A percentile compares a stretch with the other conserved stretches of the same genome.
Conservation (phyloP, 2,797 vertebrate species). For the Basileuterus tristriatus region DNA sequence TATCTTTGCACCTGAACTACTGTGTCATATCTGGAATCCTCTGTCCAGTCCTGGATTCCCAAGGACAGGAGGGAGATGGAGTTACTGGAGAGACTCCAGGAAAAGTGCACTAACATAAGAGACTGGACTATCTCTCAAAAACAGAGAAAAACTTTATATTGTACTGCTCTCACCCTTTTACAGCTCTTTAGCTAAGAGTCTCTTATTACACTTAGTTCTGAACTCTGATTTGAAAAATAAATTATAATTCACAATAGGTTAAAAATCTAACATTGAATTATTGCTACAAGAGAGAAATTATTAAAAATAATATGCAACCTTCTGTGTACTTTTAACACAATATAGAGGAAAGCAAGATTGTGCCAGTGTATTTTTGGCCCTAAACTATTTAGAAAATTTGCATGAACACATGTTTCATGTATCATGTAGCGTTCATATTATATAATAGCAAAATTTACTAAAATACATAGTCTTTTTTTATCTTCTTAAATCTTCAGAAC, state of each 20-base stretch:
- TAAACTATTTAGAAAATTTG: not conserved
- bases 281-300: not conserved
- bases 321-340: not conserved
- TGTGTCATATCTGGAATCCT: not conserved
- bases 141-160: not conserved
- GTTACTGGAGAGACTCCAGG: not conserved
- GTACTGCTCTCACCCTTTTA: not conserved
- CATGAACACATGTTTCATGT: too few species aligned
- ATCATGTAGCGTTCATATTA: too few species aligned
- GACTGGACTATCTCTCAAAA: not conserved
- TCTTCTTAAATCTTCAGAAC: not conserved
- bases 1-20: not conserved
- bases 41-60: not conserved
- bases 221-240: not conserved
- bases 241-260: not conserved
- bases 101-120: accelerated
- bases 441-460: not conserved
- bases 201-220: not conserved
- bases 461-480: not conserved
- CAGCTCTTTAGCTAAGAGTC: not conserved
- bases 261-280: not conserved
- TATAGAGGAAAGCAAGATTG: not conserved
- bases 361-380: not conserved
- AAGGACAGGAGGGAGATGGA: not conserved
- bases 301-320: not conserved